Evolutionary conservation across 2,888 invertebrate genomes (phyloP).

Genomic region (Unio pictorum): DNA sequence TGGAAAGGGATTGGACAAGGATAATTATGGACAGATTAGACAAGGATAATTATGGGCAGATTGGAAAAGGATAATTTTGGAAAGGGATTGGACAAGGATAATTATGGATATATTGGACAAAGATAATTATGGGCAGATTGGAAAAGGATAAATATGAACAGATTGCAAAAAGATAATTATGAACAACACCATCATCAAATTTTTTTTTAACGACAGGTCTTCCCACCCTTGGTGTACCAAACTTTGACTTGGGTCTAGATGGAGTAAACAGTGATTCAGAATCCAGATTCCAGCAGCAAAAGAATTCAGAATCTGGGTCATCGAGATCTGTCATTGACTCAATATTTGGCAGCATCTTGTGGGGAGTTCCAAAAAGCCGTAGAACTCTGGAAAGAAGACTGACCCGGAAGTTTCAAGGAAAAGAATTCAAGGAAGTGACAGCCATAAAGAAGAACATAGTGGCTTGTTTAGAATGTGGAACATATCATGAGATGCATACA

Average conservation of each 20-base stretch:
- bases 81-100: no score
- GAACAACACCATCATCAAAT: no score
- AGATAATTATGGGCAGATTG: no score
- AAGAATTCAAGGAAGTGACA: slow-evolving; percentile 81
- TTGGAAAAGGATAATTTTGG: no score
- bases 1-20: no score
- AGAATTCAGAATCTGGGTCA: not conserved
- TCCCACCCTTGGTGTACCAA: not conserved
- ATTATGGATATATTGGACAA: no score
- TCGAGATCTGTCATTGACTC: slow-evolving; percentile 27
- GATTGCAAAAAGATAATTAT: no score
- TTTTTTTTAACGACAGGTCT: no score
- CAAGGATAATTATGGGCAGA: no score
- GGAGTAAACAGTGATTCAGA: not conserved
- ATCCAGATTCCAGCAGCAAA: slow-evolving; percentile 1
- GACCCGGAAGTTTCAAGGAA: slow-evolving; percentile 83
- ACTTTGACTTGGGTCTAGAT: no score
- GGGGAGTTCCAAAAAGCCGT: slow-evolving; percentile 84
- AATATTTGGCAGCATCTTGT: slow-evolving; percentile 77
- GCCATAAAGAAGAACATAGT: slow-evolving; percentile 82
- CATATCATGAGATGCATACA: slow-evolving; percentile 83
- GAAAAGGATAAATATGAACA: no score
- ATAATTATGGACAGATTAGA: no score
- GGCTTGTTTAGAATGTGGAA: slow-evolving; percentile 87
- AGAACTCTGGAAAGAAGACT: slow-evolving; percentile 83